Evolutionary conservation across 1,140 invertebrate species (phyloP), one percentile per base, ranked within the genome.

Genomic region (Leucophenga varia): DNA sequence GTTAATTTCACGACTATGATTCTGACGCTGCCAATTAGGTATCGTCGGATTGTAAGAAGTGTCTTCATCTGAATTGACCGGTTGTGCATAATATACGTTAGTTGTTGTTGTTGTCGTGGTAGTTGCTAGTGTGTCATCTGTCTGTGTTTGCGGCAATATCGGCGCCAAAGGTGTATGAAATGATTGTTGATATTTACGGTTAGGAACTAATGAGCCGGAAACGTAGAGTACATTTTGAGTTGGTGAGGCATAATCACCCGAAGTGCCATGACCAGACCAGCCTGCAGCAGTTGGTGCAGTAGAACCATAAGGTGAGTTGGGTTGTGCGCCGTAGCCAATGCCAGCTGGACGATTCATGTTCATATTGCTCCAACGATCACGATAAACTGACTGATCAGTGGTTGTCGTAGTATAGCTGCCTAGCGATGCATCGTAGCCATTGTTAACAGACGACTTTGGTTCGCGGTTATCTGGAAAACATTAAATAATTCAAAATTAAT

Each of bases 351-450:
- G 57, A 6, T 61, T 60, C 56, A 67, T 59, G 17, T 68, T 56
- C 69, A 73, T 73, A 21, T 49, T 52, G 1, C 54, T 53, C 70
- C 70, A 73, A 13, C 70, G 70, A 52, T 72, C 49, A 6, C 60
- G 55, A 4, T 25, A 21, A 1, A 20, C 39, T 9, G 44, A 21
- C 13, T 13, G 32, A 36, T 30, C 17, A 6, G 47, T 40, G 0
- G 41, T 42, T 7, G 51, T 54, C 25, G 39, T 59, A 13, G 48
- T 46, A 51, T 49, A n/a, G 37, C 46, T 34, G 31, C 5, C 8
- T 34, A 34, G 4, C n/a, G 13, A 4, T 14, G 13, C 44, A 50
- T 25, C 19, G 37, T 10, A 7, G 32, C 39, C 13, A 43, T 41
- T 3, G 25, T 44, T 25, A n/a, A 31, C 37, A 31, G 46, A 55